These are phyloP conservation scores for Auanema freiburgensis DNA, from an alignment of 2,888 invertebrate genomes.

Conservation along the genomic window DNA sequence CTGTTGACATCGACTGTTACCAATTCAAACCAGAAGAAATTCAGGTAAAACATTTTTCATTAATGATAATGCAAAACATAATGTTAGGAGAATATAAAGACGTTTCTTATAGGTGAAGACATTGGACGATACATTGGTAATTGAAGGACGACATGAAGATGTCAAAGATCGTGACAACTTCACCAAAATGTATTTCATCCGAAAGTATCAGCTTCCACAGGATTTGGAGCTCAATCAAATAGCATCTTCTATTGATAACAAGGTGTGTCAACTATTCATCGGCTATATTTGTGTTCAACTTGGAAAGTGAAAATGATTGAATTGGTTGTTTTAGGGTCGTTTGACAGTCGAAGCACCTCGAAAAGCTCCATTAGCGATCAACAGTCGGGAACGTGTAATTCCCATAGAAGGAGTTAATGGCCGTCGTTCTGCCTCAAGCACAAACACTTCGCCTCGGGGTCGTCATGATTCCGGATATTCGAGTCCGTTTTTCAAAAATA, in stretches of 20 bases:
- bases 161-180: conserved; percentile 58
- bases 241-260: conserved; percentile 53
- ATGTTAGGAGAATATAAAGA: neutral
- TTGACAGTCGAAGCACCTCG: conserved; percentile 60
- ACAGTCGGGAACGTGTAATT: conserved; percentile 54
- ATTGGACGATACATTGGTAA: conserved; percentile 60
- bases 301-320: conserved; percentile 1
- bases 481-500: conserved; percentile 15
- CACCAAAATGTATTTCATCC: conserved; percentile 62
- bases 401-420: conserved; percentile 56
- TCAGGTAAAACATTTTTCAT: conserved; percentile 35
- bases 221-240: conserved; percentile 58
- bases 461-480: conserved; percentile 25
- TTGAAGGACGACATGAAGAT: conserved; percentile 62
- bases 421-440: conserved; percentile 13
- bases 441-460: conserved; percentile 20
- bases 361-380: conserved; percentile 41
- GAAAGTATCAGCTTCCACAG: conserved; percentile 61
- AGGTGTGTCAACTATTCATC: conserved; percentile 22
- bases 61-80: neutral
- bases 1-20: conserved; percentile 61
- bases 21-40: conserved; percentile 63
- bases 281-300: no score
- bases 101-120: conserved; percentile 51
- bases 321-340: conserved; percentile 46